Base-by-base conservation (phyloP, 37 sponge, comb jelly and placozoan genomes). In the Axinella damicornis region DNA sequence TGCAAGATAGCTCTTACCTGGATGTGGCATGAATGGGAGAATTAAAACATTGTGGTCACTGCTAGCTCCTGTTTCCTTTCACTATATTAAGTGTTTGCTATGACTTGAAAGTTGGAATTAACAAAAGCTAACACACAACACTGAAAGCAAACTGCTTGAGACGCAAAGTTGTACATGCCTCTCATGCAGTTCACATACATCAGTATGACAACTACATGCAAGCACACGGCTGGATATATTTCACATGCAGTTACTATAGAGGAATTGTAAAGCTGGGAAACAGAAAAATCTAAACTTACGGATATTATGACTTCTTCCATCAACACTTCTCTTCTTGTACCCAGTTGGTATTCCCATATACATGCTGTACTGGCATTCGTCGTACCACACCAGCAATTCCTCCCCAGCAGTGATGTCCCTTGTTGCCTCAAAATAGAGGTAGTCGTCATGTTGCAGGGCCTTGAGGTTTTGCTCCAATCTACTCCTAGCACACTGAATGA, bases 371-470 rank as follows among this genome's bases (percentile, higher is more conserved):
- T 89, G 89, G 0, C 34, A 27, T 15, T 92, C 69, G 39, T 91
- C 93, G 57, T 93, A 96, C 97, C 97, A 96, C 28, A 96, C 90
- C 74, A 96, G 82, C 79, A 96, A 70, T 65, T 96, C 97, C 68
- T 96, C 90, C 21, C 90, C 90, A 6, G 38, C 36, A 0, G 21
- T 13, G 11, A 94, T 80, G 62, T 92, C 74, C 30, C 85, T 72
- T 5, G 83, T 87, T 22, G 90, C 82, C 22, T 71, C 74, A 82
- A 84, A 96, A 85, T 84, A 96, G 40, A 96, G 30, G 28, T 86
- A 69, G 19, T 77, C 69, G 15, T 77, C 70, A 67, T 85, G 76
- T 77, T 93, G 97, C 21, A 86, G 67, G 5, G 88, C 79, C 25
- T 76, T 78, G 38, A 96, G 58, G 72, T 93, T 96, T 71, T 91